phyloP scores from a whole-genome alignment of 1,140 invertebrate genomes.

The Sinella curviseta region DNA sequence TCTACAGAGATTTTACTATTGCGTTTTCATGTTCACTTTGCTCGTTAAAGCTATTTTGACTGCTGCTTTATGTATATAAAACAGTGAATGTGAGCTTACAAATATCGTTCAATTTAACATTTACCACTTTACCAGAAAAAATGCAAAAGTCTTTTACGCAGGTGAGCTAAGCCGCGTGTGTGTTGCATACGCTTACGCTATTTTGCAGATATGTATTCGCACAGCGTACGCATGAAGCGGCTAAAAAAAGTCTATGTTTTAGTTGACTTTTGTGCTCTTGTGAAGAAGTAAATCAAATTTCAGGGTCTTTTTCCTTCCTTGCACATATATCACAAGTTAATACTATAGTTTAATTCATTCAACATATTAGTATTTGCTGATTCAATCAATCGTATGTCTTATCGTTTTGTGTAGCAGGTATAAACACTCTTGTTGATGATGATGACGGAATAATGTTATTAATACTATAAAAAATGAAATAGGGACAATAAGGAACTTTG shows the following conservation, averaged over 20 bases:
- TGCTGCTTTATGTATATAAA: neutral
- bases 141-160: too few relatives aligned
- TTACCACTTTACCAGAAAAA: too few relatives aligned
- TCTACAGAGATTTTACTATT: neutral
- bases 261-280: constrained; percentile 1
- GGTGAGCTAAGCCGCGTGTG: too few relatives aligned
- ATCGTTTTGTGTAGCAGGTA: neutral
- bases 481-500: too few relatives aligned
- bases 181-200: too few relatives aligned
- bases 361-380: neutral
- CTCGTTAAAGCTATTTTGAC: neutral
- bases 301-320: constrained; percentile 9
- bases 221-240: neutral
- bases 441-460: too few relatives aligned
- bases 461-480: too few relatives aligned
- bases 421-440: too few relatives aligned
- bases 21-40: neutral
- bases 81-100: neutral
- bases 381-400: neutral
- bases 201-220: neutral
- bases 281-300: constrained; percentile 23
- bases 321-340: neutral
- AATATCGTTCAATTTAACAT: neutral
- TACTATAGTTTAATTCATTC: neutral
- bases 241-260: neutral